Evolutionary conservation across 2,797 vertebrate genomes (phyloP).

Genomic region (Tragopan temminckii): DNA sequence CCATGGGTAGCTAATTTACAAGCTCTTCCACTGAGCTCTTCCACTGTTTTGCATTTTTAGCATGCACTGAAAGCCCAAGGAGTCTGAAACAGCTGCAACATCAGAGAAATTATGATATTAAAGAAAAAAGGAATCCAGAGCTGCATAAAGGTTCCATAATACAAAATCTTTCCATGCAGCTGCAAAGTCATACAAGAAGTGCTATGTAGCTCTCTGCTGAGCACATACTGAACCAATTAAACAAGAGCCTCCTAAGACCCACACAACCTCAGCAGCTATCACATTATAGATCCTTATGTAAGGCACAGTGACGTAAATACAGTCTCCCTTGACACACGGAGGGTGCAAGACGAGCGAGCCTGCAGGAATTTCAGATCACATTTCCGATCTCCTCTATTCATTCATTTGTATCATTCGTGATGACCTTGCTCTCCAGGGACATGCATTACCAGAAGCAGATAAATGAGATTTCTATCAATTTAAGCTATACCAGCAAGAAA

Average conservation of each 20-base stretch:
- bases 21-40: background rate
- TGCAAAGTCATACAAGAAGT: background rate
- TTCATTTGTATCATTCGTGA: background rate
- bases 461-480: slow-evolving; percentile 39
- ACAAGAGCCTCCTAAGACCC: slow-evolving; percentile 28
- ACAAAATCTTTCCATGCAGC: fast-evolving
- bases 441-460: slow-evolving; percentile 16
- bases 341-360: slow-evolving; percentile 35
- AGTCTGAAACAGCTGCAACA: background rate
- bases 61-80: fast-evolving
- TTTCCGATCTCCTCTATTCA: slow-evolving; percentile 50
- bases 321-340: slow-evolving; percentile 34
- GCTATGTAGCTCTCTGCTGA: background rate
- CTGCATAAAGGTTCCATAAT: fast-evolving
- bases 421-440: slow-evolving; percentile 66
- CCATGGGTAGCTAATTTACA: background rate
- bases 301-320: slow-evolving; percentile 42
- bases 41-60: background rate
- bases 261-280: slow-evolving; percentile 16
- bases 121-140: fast-evolving
- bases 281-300: slow-evolving; percentile 38
- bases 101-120: background rate
- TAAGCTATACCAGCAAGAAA: background rate
- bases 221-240: slow-evolving; percentile 19
- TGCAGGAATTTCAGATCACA: slow-evolving; percentile 45